Evolutionary conservation across 2,797 vertebrate species (phyloP).

Genomic region (Cichlasoma orientale): DNA sequence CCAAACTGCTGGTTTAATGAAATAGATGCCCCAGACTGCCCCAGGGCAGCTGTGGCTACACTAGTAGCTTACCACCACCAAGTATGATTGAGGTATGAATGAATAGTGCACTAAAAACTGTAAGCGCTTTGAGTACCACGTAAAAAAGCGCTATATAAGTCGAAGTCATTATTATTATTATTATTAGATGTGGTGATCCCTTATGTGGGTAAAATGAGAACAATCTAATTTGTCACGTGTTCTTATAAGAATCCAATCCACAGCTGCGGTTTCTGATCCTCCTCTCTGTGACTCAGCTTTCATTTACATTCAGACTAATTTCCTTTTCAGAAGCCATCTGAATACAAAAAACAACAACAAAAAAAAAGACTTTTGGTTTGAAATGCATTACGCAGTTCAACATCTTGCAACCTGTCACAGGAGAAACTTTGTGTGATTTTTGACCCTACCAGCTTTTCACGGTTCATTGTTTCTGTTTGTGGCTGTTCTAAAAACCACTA

Average conservation of each 20-base stretch:
- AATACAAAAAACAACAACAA: not conserved
- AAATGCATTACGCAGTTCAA: not conserved
- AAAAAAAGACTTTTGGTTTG: not conserved
- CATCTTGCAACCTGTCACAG: not conserved
- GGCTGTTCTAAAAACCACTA: slow-evolving; percentile 29
- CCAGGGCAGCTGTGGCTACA: no score
- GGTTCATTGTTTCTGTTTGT: not conserved
- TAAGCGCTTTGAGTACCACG: no score
- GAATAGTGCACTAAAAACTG: no score
- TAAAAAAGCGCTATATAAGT: no score
- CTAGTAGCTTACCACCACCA: no score
- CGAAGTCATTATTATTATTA: no score
- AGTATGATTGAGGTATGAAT: no score
- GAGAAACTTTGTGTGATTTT: not conserved
- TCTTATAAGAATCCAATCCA: not conserved
- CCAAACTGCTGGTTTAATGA: not conserved
- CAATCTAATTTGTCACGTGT: not conserved
- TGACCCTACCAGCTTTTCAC: not conserved
- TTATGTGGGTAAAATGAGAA: not conserved
- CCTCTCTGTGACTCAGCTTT: slow-evolving; percentile 6
- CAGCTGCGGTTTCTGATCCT: slow-evolving; percentile 4
- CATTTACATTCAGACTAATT: slow-evolving; percentile 26
- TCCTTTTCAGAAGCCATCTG: slow-evolving; percentile 5
- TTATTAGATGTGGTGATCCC: not conserved
- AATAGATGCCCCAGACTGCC: no score